Evolutionary conservation across 2,888 invertebrate species (phyloP), one percentile per base, ranked within the genome.

Genomic region (Galeruca laticollis): DNA sequence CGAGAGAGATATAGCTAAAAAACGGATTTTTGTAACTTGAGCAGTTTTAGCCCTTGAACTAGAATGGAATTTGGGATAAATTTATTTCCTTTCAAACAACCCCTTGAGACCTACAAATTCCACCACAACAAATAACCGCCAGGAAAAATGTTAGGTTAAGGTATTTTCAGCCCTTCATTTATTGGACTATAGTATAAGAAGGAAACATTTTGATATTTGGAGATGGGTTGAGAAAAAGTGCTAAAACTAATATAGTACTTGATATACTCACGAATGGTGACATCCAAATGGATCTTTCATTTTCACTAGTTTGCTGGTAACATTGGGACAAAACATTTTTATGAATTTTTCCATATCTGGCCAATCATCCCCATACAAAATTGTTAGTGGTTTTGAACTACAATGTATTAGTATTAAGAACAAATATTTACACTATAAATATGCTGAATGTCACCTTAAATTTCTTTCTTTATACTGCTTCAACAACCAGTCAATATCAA

Each of bases 401-500:
- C 52, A 76, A 74, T 70, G 61, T 67, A 40, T 54, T 10, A 37
- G 26, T 60, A 69, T 52, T 37, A n/a, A 21, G n/a, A n/a, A n/a
- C n/a, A 59, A 49, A 21, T 6, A 26, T 56, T 40, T 37, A 13
- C 43, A 54, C 26, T 21, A 47, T 43, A 51, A 54, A 67, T 18
- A 15, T 15, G 77, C 21, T 72, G 20, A 68, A 52, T 81, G 83
- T 82, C 85, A 91, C 91, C 90, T 88, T 79, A 92, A 90, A 63
- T 93, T 93, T 63, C 92, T 92, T 78, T 91, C 91, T 78, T 91
- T 89, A 79, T 97, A 97, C 78, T 97, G 95, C 0, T 94, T 92
- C 67, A 96, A 86, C 0, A 98, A 84, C 96, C 97, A 98, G 0
- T 92, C 93, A 10, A 95, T 88, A 78, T 98, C 96, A 47, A 97